Evolutionary conservation across 1,140 invertebrate species (phyloP).

Genomic region (Lucilia sericata): DNA sequence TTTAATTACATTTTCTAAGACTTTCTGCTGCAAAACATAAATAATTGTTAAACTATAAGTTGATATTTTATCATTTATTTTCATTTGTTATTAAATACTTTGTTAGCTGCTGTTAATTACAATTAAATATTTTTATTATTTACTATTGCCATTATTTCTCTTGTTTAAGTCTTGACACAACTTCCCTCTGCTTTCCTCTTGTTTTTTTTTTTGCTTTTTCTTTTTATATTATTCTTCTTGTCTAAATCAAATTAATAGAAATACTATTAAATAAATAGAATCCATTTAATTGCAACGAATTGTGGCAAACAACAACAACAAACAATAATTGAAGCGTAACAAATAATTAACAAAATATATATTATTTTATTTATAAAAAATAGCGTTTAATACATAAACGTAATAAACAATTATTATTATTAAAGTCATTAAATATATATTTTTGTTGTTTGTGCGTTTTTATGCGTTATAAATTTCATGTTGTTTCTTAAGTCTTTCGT

Average conservation of each 20-base stretch:
- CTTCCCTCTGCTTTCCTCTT: background rate
- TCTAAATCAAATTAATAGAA: background rate
- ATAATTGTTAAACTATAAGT: background rate
- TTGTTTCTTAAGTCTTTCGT: background rate
- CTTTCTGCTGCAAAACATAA: background rate
- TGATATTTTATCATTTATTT: background rate
- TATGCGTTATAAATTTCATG: background rate
- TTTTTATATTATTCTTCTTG: background rate
- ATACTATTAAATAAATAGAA: background rate
- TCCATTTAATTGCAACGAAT: slow-evolving; percentile 15
- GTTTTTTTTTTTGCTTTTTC: background rate
- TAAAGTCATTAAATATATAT: background rate
- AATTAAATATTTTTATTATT: background rate
- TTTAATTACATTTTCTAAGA: background rate
- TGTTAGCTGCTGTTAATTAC: background rate
- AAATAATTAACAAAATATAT: background rate
- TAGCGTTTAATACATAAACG: background rate
- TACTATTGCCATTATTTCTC: no score
- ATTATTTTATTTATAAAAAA: background rate
- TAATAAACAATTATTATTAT: background rate
- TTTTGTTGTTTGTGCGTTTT: background rate
- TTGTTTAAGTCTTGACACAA: background rate
- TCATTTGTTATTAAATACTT: background rate
- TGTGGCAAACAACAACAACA: background rate
- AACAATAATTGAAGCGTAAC: slow-evolving; percentile 7